Percentiles rank a stretch among this genome's conserved stretches.
These are phyloP conservation scores for Rhaphigaster nebulosa DNA, from an alignment of 2,888 invertebrate species.

Conservation along the genomic window DNA sequence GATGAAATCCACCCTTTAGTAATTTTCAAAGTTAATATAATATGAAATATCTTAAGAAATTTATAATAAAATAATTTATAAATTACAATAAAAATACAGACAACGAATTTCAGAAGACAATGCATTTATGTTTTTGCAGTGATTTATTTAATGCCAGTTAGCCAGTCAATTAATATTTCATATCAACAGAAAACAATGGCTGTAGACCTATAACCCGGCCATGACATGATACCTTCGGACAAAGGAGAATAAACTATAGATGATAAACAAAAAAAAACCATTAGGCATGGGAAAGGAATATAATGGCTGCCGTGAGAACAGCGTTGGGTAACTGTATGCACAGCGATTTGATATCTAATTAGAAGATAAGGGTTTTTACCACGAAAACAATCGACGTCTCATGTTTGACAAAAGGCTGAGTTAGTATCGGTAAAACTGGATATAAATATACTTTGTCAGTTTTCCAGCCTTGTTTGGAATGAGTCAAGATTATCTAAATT, in stretches of 20 bases:
- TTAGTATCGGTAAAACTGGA: background rate
- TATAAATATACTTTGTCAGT: background rate
- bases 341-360: constrained; percentile 17
- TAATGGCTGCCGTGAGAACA: constrained; percentile 19
- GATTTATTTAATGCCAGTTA: background rate
- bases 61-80: too few relatives aligned
- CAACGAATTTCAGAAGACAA: too few relatives aligned
- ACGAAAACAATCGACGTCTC: constrained; percentile 4
- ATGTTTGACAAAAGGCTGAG: constrained; percentile 8
- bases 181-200: background rate
- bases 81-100: too few relatives aligned
- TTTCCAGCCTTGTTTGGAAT: background rate
- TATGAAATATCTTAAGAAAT: too few relatives aligned
- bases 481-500: background rate
- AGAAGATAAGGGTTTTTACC: background rate
- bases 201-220: background rate
- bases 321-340: constrained; percentile 11
- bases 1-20: too few relatives aligned
- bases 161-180: background rate
- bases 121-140: too few relatives aligned
- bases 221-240: constrained; percentile 5
- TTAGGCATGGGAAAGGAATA: background rate
- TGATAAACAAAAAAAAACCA: background rate
- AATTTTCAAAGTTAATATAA: too few relatives aligned
- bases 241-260: background rate